phyloP scores from a whole-genome alignment of 2,113 vertebrate genomes.

The Empidonax alnorum region DNA sequence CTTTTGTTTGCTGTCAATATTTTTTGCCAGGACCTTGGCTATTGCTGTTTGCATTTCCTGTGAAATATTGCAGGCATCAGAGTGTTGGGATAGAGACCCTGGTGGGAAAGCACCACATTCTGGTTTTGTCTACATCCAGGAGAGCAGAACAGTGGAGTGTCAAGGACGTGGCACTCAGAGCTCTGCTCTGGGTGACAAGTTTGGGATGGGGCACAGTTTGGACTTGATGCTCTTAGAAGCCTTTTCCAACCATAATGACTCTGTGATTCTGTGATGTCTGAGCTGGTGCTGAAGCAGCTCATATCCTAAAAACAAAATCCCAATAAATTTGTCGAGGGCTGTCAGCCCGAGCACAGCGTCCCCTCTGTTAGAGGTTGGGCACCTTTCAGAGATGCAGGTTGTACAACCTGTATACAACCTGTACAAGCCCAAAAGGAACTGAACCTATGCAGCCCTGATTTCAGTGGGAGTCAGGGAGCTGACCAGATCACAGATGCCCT shows the following conservation, averaged over 20 bases:
- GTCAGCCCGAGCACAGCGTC: neutral
- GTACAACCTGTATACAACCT: neutral
- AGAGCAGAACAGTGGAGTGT: neutral
- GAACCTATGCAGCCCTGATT: neutral
- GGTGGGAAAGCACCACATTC: neutral
- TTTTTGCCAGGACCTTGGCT: neutral
- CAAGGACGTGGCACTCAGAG: neutral
- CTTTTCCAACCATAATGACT: neutral
- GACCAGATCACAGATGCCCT: neutral
- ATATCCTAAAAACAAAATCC: neutral
- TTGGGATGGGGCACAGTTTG: neutral
- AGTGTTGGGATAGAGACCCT: neutral
- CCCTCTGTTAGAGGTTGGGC: neutral
- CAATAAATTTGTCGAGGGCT: neutral
- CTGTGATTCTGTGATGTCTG: neutral
- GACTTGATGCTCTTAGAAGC: accelerated
- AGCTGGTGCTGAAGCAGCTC: neutral
- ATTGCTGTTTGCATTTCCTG: neutral
- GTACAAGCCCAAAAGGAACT: neutral
- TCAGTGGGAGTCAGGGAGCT: neutral
- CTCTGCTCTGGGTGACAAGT: neutral
- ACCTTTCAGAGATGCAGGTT: neutral
- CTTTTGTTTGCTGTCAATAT: neutral
- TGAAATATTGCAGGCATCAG: neutral
- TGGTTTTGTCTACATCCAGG: too few relatives aligned